Conservation (phyloP, 2,797 vertebrate genomes). For the Botia almorhae region DNA sequence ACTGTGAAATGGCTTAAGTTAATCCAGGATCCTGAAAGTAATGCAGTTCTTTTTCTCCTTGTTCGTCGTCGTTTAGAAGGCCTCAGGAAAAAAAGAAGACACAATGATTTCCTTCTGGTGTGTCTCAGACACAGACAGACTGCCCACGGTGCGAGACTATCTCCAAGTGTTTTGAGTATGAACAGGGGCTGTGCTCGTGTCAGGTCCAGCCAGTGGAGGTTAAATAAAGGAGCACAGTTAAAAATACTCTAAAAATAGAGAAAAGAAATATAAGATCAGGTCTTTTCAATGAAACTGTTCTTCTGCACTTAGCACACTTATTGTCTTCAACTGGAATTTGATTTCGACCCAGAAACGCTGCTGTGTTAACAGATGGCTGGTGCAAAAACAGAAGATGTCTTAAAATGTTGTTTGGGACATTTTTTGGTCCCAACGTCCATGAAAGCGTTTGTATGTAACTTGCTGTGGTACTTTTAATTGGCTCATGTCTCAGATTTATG, state of each 20-base stretch:
- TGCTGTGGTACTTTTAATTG: slow-evolving; percentile 53
- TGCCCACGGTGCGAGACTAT: slow-evolving; percentile 38
- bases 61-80: slow-evolving; percentile 57
- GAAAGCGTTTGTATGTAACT: slow-evolving; percentile 42
- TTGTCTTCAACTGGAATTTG: background rate
- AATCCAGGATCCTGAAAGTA: slow-evolving; percentile 72
- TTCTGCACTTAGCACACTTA: background rate
- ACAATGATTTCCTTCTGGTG: slow-evolving; percentile 55
- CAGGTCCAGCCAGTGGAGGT: background rate
- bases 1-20: slow-evolving; percentile 71
- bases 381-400: slow-evolving; percentile 31
- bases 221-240: background rate
- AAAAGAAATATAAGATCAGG: background rate
- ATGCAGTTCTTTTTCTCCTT: slow-evolving; percentile 43
- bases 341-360: slow-evolving; percentile 3
- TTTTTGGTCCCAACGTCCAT: slow-evolving; percentile 21
- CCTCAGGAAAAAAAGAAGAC: slow-evolving; percentile 55
- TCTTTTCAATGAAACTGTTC: background rate
- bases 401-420: slow-evolving; percentile 18
- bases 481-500: slow-evolving; percentile 57
- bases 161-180: slow-evolving; percentile 40
- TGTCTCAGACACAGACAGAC: slow-evolving; percentile 43
- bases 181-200: slow-evolving; percentile 24
- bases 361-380: slow-evolving; percentile 19
- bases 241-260: background rate